Evolutionary conservation across 2,113 vertebrate genomes (phyloP).

Genomic region (Andinoacara biseriatus): DNA sequence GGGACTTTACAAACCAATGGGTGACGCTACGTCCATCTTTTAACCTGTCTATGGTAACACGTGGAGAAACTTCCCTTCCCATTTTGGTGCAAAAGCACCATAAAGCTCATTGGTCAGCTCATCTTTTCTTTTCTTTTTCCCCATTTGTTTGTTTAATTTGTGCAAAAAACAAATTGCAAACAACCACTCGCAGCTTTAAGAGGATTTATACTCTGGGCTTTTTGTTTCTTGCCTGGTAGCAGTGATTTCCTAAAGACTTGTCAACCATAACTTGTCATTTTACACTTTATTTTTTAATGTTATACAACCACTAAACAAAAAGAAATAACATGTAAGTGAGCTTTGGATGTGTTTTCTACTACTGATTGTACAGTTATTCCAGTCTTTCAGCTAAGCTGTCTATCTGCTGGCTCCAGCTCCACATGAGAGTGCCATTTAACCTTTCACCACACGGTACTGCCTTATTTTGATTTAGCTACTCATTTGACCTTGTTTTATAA

Average conservation of each 20-base stretch:
- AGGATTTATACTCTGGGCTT: not conserved
- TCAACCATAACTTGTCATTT: fast-evolving
- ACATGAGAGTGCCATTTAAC: not conserved
- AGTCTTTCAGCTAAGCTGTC: not conserved
- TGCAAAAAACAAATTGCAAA: not conserved
- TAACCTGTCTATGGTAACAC: not conserved
- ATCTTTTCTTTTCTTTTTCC: not conserved
- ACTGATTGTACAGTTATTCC: not conserved
- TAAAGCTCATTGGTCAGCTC: not conserved
- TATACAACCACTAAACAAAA: not conserved
- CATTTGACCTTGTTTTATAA: not conserved
- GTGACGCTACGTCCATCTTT: not conserved
- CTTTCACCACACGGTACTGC: too few relatives aligned
- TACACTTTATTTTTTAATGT: fast-evolving
- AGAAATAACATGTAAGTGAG: not conserved
- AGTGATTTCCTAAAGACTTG: not conserved
- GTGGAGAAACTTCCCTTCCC: not conserved
- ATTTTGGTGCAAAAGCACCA: not conserved
- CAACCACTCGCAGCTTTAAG: not conserved
- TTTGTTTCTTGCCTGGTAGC: not conserved
- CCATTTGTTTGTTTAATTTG: not conserved
- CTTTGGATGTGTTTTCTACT: not conserved
- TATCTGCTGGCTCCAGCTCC: not conserved
- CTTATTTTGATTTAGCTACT: not conserved
- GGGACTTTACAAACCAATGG: not conserved